phyloP scores from a whole-genome alignment of 2,888 invertebrate genomes.

The Pseudolycoriella hygida region DNA sequence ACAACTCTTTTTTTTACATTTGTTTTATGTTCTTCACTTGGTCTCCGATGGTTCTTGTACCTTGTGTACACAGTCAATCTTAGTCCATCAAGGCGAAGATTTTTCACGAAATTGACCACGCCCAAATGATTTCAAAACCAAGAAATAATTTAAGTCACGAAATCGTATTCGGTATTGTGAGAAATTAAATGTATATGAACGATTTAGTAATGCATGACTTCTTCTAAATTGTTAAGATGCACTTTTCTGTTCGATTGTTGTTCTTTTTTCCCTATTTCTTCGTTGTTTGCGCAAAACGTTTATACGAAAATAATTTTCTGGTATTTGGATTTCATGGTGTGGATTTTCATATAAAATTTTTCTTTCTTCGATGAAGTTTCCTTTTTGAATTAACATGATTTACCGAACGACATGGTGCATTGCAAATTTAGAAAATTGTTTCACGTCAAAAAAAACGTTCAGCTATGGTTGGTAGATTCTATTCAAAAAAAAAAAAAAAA shows the following conservation, averaged over 20 bases:
- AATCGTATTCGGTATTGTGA: slow-evolving; percentile 2
- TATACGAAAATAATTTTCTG: slow-evolving; percentile 3
- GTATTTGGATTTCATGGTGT: slow-evolving; percentile 2
- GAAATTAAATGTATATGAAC: slow-evolving; percentile 3
- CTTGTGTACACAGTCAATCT: slow-evolving; percentile 1
- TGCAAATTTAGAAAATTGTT: too few species aligned
- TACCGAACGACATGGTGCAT: too few species aligned
- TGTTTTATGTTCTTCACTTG: neutral
- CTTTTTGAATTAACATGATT: too few species aligned
- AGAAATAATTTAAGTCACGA: slow-evolving; percentile 3
- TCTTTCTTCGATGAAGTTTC: neutral
- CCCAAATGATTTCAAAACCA: slow-evolving; percentile 1
- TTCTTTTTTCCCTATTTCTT: neutral
- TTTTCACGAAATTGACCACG: slow-evolving; percentile 4
- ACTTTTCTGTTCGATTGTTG: too few species aligned
- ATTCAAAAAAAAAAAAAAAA: too few species aligned
- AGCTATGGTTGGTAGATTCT: too few species aligned
- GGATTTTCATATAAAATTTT: neutral
- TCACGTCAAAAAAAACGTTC: too few species aligned
- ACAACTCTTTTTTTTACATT: neutral
- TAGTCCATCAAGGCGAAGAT: slow-evolving; percentile 3
- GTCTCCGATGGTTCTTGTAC: neutral
- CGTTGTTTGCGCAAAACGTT: neutral
- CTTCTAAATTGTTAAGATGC: neutral
- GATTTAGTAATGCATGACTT: slow-evolving; percentile 3